These are phyloP conservation scores for Gallinago media DNA, from an alignment of 2,113 vertebrate species.

Conservation along the genomic window DNA sequence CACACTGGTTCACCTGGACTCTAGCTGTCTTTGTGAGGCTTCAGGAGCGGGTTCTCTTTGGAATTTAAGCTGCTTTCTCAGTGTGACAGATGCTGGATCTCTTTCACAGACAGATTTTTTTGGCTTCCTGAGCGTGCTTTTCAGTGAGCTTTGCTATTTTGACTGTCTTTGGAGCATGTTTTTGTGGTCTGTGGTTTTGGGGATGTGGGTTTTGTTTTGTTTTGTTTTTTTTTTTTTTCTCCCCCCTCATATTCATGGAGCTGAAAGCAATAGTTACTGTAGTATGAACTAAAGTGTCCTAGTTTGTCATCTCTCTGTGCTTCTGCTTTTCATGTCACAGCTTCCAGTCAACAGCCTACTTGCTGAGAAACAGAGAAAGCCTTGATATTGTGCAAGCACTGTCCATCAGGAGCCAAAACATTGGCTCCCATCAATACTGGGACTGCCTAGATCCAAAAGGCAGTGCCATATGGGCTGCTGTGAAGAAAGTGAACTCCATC, in stretches of 20 bases:
- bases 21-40: neutral
- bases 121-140: neutral
- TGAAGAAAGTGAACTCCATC: neutral
- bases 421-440: neutral
- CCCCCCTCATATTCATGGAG: neutral
- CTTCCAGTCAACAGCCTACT: neutral
- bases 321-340: neutral
- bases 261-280: neutral
- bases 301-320: neutral
- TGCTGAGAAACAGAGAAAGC: neutral
- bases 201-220: neutral
- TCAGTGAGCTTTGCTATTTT: constrained; percentile 12
- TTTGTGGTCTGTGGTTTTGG: neutral
- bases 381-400: neutral
- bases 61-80: neutral
- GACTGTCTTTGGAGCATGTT: neutral
- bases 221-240: neutral
- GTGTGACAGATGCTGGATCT: neutral
- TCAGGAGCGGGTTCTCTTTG: neutral
- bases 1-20: neutral
- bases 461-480: neutral
- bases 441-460: neutral
- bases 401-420: neutral
- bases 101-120: neutral
- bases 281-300: neutral